Base-by-base conservation (phyloP, 1,140 invertebrate species). In the Drosophila suzukii region DNA sequence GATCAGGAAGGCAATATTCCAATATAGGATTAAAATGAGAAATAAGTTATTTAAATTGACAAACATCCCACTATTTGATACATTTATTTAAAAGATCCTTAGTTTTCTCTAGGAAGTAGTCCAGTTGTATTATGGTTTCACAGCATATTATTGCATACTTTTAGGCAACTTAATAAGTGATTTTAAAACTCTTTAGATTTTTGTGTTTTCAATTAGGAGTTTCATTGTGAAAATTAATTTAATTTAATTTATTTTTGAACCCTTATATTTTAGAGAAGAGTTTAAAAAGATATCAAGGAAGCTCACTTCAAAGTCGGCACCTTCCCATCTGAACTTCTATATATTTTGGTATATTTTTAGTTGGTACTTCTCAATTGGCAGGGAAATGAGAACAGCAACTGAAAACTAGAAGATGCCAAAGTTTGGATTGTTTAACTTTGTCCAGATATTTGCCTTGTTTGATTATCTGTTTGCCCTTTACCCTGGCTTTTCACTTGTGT, bases 391-490 rank as follows among this genome's bases (percentile, higher is more conserved):
- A 75, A 71, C n/a, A 39, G 30, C 36, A 71, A 50, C 51, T 58
- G 36, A 56, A 75, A 76, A 65, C 38, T 36, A 47, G 57, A 71
- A 62, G 78, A 62, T 79, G 58, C 75, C 68, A 86, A 86, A 86
- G 62, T 85, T 75, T 68, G 49, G 70, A 47, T 73, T 67, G 43
- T 74, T 63, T 58, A 73, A 62, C 61, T 68, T 81, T 72, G 34
- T 60, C 53, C 50, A 75, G 63, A 78, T 88, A 88, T 86, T 82
- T 88, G 79, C 46, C 58, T 53, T 65, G 81, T 86, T 88, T 83
- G 79, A 86, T 86, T 79, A 86, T 72, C 66, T 89, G 62, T 88
- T 88, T 82, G 75, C 36, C 72, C 67, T 63, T 46, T 43, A 32
- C 8, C 13, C 41, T 27, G 11, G 32, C 41, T 54, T 6, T 36